Percentiles rank a stretch among this genome's conserved stretches.
Conservation (phyloP, 2,113 vertebrate species). For the Phalacrocorax brasilianus region DNA sequence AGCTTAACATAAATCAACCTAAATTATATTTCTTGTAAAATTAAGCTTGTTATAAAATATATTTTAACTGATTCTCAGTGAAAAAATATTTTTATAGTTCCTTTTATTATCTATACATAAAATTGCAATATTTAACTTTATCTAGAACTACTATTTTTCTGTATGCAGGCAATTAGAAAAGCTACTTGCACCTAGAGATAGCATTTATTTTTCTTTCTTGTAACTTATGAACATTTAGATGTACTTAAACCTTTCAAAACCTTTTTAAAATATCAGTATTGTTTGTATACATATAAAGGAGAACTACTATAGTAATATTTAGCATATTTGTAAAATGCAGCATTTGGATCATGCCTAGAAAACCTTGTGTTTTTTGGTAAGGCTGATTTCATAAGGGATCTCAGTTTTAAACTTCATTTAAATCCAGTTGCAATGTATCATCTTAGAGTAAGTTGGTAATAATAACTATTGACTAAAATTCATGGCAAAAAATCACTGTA, state of each 20-base stretch:
- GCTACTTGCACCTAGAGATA: not conserved
- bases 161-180: not conserved
- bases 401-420: not conserved
- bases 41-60: not conserved
- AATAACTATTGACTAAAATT: not conserved
- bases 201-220: not conserved
- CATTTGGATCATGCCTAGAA: not conserved
- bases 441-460: not conserved
- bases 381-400: not conserved
- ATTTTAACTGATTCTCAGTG: not conserved
- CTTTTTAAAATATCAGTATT: not conserved
- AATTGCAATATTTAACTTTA: not conserved
- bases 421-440: not conserved
- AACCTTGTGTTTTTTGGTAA: not conserved
- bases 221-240: not conserved
- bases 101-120: not conserved
- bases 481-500: not conserved
- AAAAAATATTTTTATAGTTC: not conserved
- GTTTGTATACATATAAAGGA: not conserved
- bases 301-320: not conserved
- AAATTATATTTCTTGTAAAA: not conserved
- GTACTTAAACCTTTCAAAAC: not conserved
- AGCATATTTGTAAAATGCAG: not conserved
- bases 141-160: not conserved
- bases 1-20: not conserved